These are phyloP conservation scores for Strix uralensis DNA, from an alignment of 2,113 vertebrate genomes.

Conservation along the genomic window DNA sequence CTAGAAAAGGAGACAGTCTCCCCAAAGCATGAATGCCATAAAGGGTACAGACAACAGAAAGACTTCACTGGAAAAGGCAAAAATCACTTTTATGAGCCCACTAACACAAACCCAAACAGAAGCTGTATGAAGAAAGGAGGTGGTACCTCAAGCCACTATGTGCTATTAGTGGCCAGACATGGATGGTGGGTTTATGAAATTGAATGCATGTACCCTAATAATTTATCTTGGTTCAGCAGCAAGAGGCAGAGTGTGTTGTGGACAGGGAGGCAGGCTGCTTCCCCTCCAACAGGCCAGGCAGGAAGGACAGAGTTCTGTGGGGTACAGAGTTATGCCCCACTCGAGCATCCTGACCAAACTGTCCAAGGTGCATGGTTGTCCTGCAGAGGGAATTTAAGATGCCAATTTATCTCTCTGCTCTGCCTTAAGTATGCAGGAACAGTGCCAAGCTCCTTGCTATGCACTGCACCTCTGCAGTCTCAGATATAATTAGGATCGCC, in stretches of 20 bases:
- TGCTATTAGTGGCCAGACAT: neutral
- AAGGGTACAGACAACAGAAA: neutral
- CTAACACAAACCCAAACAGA: neutral
- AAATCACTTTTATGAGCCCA: neutral
- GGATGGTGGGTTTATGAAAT: neutral
- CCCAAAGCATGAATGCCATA: neutral
- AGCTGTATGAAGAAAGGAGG: neutral
- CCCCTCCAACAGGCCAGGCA: neutral
- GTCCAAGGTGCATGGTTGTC: neutral
- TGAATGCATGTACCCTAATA: neutral
- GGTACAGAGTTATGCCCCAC: neutral
- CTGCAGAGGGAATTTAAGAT: neutral
- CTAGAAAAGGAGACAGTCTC: neutral
- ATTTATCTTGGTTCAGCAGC: neutral
- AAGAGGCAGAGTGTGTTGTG: neutral
- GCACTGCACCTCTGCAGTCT: slow-evolving; percentile 34
- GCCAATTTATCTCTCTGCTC: neutral
- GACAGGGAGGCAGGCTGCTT: neutral
- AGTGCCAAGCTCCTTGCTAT: neutral
- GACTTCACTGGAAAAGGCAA: neutral
- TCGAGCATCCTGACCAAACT: neutral
- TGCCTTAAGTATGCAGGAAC: neutral
- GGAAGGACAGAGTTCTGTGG: neutral
- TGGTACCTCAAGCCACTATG: neutral
- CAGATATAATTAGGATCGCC: slow-evolving; percentile 25